These are phyloP conservation scores for Gadus chalcogrammus DNA, from an alignment of 2,113 vertebrate species.

Conservation along the genomic window DNA sequence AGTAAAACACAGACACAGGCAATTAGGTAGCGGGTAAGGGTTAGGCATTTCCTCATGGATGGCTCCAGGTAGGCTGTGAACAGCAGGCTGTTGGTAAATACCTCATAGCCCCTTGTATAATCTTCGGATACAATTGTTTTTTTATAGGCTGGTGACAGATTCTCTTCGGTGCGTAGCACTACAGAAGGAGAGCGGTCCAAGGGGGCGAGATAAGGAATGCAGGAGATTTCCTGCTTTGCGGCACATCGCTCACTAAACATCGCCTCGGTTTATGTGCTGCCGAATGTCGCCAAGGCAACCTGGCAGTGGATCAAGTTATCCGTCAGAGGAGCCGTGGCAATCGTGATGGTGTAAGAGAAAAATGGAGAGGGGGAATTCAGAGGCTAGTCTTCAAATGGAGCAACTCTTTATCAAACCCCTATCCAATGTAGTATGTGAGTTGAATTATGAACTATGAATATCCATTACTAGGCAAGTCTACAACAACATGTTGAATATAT, in stretches of 20 bases:
- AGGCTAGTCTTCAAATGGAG: background rate
- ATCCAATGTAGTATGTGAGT: too few species aligned
- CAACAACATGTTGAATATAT: too few species aligned
- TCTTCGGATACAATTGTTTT: background rate
- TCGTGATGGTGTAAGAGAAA: constrained; percentile 2
- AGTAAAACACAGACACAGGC: too few species aligned
- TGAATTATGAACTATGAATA: too few species aligned
- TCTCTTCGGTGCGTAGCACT: constrained; percentile 18
- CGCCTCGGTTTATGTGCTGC: constrained; percentile 57
- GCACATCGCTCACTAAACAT: constrained; percentile 50
- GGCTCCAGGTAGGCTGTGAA: too few species aligned
- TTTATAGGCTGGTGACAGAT: constrained; percentile 8
- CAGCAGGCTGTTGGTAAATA: too few species aligned
- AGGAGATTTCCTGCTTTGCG: constrained; percentile 55
- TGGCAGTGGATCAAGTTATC: constrained; percentile 49
- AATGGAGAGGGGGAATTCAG: background rate
- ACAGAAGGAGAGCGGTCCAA: constrained; percentile 34
- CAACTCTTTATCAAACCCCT: too few species aligned
- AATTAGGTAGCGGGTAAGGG: too few species aligned
- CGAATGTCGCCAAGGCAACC: constrained; percentile 59
- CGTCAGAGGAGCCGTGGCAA: constrained; percentile 35
- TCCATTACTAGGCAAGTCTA: too few species aligned
- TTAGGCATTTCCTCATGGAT: too few species aligned
- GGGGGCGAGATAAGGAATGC: constrained; percentile 63
- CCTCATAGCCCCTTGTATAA: too few species aligned